Evolutionary conservation across 30 jellyfish, hydroid and myxozoan genomes (phyloP), one percentile per base, ranked within the genome.

Genomic region (Turritopsis rubra): DNA sequence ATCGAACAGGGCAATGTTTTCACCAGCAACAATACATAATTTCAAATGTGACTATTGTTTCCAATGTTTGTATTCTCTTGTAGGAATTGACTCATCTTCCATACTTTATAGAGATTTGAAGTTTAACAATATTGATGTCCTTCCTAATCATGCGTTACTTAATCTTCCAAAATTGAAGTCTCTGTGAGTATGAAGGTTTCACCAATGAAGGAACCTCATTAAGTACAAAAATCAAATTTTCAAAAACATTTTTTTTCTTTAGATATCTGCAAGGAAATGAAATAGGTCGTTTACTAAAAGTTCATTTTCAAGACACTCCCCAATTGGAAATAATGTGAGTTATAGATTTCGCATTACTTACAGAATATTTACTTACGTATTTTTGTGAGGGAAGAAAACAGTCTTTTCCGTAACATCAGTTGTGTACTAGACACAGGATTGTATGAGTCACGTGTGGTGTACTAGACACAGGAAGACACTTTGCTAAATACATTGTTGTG

Each of bases 251-350:
- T 52, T 52, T 0, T 23, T 13, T 71, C 18, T 82, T 27, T 71
- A 82, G 85, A 29, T 65, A 71, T 75, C 21, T 82, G 25, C 71
- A 80, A 52, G 41, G 53, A 26, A 80, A 80, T 65, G 18, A 70
- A 21, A 80, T 77, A 26, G 85, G 85, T 21, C 72, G 85, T 7
- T 28, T 77, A 29, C n/a, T 77, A 72, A 77, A 77, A 52, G 19
- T 28, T 28, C 85, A 77, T 77, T 77, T 77, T 77, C 70, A 77
- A 77, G 85, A 77, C 71, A 29, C 72, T 3, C n/a, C 72, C 0
- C 28, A 9, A n/a, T 60, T 77, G 21, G n/a, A 0, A 77, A 26
- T 0, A 20, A 29, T 77, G 85, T 77, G 53, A 77, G 72, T 28
- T 22, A 24, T 74, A 16, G 0, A 9, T 29, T 74, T 74, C 24